A percentile compares a stretch with the other conserved stretches of the same genome.
Conservation (phyloP, 2,888 invertebrate genomes). For the Limnephilus auricula region DNA sequence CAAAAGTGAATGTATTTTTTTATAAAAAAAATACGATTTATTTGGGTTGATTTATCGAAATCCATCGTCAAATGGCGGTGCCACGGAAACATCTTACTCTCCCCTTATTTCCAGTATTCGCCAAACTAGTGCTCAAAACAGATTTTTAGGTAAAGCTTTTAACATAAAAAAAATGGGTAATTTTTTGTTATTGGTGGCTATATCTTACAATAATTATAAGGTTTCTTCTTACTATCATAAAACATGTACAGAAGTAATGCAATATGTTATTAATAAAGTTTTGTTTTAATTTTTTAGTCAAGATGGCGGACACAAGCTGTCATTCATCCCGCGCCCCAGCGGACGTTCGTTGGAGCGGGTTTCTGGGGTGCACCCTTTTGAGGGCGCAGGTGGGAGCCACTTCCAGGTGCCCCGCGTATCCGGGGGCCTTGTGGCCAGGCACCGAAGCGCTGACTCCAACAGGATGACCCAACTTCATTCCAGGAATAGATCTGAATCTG, state of each 20-base stretch:
- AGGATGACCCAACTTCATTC: slow-evolving; percentile 41
- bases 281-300: slow-evolving; percentile 32
- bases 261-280: background rate
- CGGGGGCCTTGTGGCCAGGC: slow-evolving; percentile 14
- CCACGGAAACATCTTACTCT: no score
- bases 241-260: background rate
- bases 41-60: no score
- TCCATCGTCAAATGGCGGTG: no score
- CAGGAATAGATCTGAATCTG: slow-evolving; percentile 55
- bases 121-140: no score
- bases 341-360: slow-evolving; percentile 59
- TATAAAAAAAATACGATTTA: no score
- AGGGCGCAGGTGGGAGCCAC: background rate
- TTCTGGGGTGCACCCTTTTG: slow-evolving; percentile 61
- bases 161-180: no score
- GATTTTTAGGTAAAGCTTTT: no score
- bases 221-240: background rate
- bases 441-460: slow-evolving; percentile 62
- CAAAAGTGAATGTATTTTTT: no score
- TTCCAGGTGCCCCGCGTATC: background rate
- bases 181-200: no score
- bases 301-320: slow-evolving; percentile 53
- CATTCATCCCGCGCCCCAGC: slow-evolving; percentile 59
- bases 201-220: no score
- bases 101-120: no score